A percentile compares a stretch with the other conserved stretches of the same genome.
Conservation (phyloP, 2,888 invertebrate species). For the Altica lythri region DNA sequence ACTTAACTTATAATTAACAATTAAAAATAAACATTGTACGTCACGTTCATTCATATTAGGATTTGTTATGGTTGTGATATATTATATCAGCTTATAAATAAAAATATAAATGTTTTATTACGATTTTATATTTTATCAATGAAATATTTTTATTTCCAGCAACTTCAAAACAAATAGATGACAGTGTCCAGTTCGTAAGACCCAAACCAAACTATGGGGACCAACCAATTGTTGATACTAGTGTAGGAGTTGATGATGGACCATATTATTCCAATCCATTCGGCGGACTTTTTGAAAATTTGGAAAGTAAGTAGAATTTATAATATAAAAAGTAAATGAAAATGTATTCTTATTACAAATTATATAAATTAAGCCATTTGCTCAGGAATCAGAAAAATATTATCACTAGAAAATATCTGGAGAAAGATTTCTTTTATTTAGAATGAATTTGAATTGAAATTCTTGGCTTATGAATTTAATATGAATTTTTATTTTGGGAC, state of each 20-base stretch:
- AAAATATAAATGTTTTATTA: background rate
- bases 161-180: constrained; percentile 33
- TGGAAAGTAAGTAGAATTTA: constrained; percentile 42
- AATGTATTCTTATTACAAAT: background rate
- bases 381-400: no score
- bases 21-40: no score
- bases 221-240: constrained; percentile 48
- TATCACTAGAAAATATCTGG: background rate
- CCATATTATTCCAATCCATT: constrained; percentile 43
- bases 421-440: background rate
- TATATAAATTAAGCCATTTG: no score
- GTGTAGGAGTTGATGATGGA: constrained; percentile 38
- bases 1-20: no score
- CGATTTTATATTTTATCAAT: background rate
- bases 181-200: constrained; percentile 40
- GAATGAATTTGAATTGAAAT: no score
- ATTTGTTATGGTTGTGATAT: no score
- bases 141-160: constrained; percentile 19
- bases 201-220: constrained; percentile 37
- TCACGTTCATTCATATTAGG: no score
- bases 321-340: constrained; percentile 2
- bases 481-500: no score
- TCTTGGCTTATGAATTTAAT: no score
- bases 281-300: constrained; percentile 43
- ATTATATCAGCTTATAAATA: no score